Evolutionary conservation across 2,888 invertebrate species (phyloP).

Genomic region (Tachystola acroxantha): DNA sequence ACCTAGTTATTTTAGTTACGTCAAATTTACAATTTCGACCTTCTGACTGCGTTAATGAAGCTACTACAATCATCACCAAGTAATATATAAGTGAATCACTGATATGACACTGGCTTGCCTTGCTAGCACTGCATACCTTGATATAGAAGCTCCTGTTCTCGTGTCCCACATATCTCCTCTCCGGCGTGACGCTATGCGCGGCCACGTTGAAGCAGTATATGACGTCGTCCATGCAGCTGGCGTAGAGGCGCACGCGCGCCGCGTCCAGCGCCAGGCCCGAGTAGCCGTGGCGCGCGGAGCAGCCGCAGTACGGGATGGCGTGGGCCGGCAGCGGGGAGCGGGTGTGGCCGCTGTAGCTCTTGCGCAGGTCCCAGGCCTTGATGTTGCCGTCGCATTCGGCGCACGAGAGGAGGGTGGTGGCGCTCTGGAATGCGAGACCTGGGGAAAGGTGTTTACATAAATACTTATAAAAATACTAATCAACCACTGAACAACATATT

Average conservation of each 20-base stretch:
- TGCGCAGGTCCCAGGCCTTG: constrained; percentile 92
- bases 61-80: too few species aligned
- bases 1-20: too few species aligned
- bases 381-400: constrained; percentile 92
- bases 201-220: constrained; percentile 91
- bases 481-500: too few species aligned
- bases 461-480: too few species aligned
- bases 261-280: constrained; percentile 88
- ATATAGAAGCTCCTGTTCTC: constrained; percentile 90
- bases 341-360: constrained; percentile 84
- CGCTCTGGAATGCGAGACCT: constrained; percentile 90
- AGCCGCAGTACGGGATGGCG: constrained; percentile 85
- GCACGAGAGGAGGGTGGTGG: constrained; percentile 87
- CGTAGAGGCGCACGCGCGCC: constrained; percentile 83
- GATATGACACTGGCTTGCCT: too few species aligned
- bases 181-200: constrained; percentile 80
- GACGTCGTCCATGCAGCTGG: constrained; percentile 91
- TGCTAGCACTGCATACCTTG: too few species aligned
- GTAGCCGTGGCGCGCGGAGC: constrained; percentile 83
- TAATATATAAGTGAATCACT: too few species aligned
- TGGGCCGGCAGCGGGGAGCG: constrained; percentile 85
- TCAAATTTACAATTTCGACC: too few species aligned
- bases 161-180: constrained; percentile 84
- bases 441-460: too few species aligned
- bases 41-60: too few species aligned